Evolutionary conservation across 2,797 vertebrate species (phyloP), one percentile per base, ranked within the genome.

Genomic region (Sphenopsis melanotis): DNA sequence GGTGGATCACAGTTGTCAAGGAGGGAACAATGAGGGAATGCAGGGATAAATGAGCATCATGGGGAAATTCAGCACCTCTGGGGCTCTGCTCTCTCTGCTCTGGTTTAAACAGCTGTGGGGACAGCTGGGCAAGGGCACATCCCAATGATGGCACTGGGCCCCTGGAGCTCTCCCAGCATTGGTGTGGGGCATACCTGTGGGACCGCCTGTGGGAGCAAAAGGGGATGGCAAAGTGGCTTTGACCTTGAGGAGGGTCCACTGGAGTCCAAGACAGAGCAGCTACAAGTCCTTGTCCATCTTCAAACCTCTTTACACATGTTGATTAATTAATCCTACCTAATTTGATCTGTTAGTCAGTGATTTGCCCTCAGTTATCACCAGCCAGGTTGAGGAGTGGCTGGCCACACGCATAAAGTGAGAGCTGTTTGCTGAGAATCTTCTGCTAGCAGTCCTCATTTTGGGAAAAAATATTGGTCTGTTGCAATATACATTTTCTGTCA

Each of bases 111-210:
- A 65, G n/a, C 36, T 0, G 0, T 21, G 14, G 52, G 44, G 13
- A 11, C 15, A 24, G 44, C 34, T 11, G 15, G 30, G 16, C 10
- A 5, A 42, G 41, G 57, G 39, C 44, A 39, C 6, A 5, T 32
- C 11, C n/a, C 0, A 0, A 30, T 12, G 19, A 6, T 46, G 74
- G 26, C 21, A 5, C 26, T 15, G 36, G 27, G 63, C 0, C 72
- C 26, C 49, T 16, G n/a, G 30, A 37, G 29, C 23, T 12, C 30
- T 61, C 32, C 15, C 57, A 65, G 65, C 6, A 12, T 27, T 32
- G 27, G 22, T 0, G 2, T 30, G 61, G 49, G 16, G 52, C 1
- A 0, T 12, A 26, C 10, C 69, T 0, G 0, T 12, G 11, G 36
- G 13, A 20, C 29, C 49, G 7, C 27, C 61, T 1, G 0, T 15